These are phyloP conservation scores for Alviniconcha marisindica DNA, from an alignment of 1,140 invertebrate species.

Conservation along the genomic window DNA sequence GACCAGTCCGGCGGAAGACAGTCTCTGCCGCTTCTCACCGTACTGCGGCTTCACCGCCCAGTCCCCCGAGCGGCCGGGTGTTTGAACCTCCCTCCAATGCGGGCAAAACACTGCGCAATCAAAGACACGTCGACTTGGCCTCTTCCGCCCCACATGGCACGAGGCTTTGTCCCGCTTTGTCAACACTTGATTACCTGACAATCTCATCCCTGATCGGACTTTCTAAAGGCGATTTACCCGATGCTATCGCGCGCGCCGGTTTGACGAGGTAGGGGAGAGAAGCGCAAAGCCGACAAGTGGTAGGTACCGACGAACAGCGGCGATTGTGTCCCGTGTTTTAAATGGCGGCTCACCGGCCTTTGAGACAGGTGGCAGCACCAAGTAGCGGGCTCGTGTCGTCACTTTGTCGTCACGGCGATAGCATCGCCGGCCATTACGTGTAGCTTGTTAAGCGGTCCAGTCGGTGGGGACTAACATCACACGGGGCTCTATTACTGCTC, in stretches of 20 bases:
- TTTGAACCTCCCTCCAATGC: too few relatives aligned
- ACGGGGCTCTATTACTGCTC: not conserved
- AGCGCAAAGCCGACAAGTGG: conserved; percentile 18
- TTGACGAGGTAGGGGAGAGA: not conserved
- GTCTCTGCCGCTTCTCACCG: too few relatives aligned
- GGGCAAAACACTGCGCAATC: too few relatives aligned
- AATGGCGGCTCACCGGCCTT: not conserved
- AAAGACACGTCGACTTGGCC: too few relatives aligned
- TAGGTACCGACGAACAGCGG: conserved; percentile 11
- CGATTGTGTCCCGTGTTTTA: not conserved
- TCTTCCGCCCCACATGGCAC: conserved; percentile 7
- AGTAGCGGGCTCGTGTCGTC: conserved; percentile 8
- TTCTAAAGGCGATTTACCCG: not conserved
- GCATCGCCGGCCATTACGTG: too few relatives aligned
- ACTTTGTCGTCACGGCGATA: not conserved
- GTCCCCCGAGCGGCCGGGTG: too few relatives aligned
- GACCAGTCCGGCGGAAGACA: too few relatives aligned
- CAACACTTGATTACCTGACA: conserved; percentile 10
- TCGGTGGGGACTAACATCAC: not conserved
- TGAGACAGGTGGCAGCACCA: conserved; percentile 10
- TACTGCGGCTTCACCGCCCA: too few relatives aligned
- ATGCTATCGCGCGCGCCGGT: not conserved
- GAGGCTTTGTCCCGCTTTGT: not conserved
- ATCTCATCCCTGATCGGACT: not conserved
- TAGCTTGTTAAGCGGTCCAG: not conserved